Base-by-base conservation (phyloP, 2,888 invertebrate species). In the Dicyrtomina minuta region DNA sequence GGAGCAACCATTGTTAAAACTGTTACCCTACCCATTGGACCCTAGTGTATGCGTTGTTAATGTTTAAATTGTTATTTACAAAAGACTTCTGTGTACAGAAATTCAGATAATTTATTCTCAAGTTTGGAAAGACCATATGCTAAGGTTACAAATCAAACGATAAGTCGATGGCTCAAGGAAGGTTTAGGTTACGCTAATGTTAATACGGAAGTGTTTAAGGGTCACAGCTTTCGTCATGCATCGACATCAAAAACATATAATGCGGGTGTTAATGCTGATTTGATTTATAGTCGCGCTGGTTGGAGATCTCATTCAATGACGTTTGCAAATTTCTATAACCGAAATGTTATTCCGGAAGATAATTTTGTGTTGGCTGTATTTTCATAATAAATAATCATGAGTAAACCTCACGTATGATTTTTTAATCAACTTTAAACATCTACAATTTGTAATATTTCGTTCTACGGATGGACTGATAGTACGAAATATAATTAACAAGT, bases 91-190 rank as follows among this genome's bases (percentile, higher is more conserved):
- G n/a, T 13, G 5, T 59, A 59, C 43, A 59, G 59, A 39, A 59
- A 43, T 20, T 15, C n/a, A 41, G 59, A 59, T 41, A 5, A 41
- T 59, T 22, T 59, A 17, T 59, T 59, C 43, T 41, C 43, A 41
- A 59, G 59, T 59, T 2, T 59, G 3, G 8, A 39, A 41, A 17
- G 8, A 6, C 59, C 59, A 4, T 43, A 59, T 41, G 13, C 2
- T 5, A 17, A 15, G 13, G 59, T 39, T 13, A 41, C 39, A 2
- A 59, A 27, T 15, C 20, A 59, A 12, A 59, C 59, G 4, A 39
- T 59, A 17, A 59, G 59, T 43, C 2, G 22, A 41, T 59, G 39
- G 39, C 22, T 59, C 20, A 27, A 22, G 13, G 2, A 12, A 10
- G n/a, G 26, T 17, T 41, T 59, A 43, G 15, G 17, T 26, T 26